phyloP scores from a whole-genome alignment of 2,888 invertebrate species.

The Campaea margaritaria region DNA sequence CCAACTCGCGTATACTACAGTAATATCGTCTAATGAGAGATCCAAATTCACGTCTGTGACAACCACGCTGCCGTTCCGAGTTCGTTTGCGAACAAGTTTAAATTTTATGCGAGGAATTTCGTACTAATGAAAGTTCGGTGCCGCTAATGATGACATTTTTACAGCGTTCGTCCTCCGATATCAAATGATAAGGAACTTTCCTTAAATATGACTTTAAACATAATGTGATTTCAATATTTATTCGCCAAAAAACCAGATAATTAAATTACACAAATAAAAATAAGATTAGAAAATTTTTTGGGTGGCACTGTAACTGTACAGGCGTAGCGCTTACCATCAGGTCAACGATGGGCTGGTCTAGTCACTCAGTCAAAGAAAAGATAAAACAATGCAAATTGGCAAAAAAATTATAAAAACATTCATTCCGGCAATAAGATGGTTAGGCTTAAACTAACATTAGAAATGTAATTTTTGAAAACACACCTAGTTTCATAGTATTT shows the following conservation, averaged over 20 bases:
- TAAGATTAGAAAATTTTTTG: too few species aligned
- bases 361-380: too few species aligned
- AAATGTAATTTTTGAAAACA: too few species aligned
- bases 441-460: too few species aligned
- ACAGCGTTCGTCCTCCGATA: conserved; percentile 6
- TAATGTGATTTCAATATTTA: neutral
- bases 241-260: neutral
- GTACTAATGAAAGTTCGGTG: conserved; percentile 37
- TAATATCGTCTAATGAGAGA: conserved; percentile 44
- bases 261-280: too few species aligned
- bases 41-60: conserved; percentile 44
- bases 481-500: too few species aligned
- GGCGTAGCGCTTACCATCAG: too few species aligned
- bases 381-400: too few species aligned
- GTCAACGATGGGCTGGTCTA: too few species aligned
- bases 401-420: too few species aligned
- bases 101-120: conserved; percentile 38
- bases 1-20: neutral
- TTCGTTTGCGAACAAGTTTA: conserved; percentile 40
- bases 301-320: too few species aligned
- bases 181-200: conserved; percentile 13
- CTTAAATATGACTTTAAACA: neutral
- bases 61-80: conserved; percentile 35
- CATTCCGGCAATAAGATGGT: too few species aligned
- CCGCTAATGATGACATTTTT: conserved; percentile 29